Percentiles rank a stretch among this genome's conserved stretches.
Conservation (phyloP, 37 sponge, comb jelly and placozoan species). For the Spongia lamella region DNA sequence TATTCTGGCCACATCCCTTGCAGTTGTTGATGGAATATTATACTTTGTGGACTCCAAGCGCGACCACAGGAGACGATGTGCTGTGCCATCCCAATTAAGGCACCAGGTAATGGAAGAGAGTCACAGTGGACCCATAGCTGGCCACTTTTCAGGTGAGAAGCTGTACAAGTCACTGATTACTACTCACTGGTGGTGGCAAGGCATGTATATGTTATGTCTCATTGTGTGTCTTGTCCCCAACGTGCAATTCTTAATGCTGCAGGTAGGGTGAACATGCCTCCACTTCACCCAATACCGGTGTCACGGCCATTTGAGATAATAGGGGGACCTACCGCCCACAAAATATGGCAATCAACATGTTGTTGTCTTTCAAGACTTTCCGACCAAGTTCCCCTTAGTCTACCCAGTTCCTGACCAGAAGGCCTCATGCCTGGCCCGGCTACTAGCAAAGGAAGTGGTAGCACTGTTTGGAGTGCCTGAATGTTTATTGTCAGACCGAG, state of each 20-base stretch:
- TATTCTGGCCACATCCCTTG: background rate
- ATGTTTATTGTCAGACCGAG: constrained; percentile 43
- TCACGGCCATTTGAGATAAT: constrained; percentile 51
- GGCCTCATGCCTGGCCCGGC: constrained; percentile 26
- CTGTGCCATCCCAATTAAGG: constrained; percentile 40
- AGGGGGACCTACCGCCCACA: constrained; percentile 45
- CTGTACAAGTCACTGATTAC: constrained; percentile 12
- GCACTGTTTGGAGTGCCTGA: constrained; percentile 48
- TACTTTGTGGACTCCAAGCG: constrained; percentile 43
- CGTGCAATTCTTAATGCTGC: constrained; percentile 31
- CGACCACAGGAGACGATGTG: constrained; percentile 36
- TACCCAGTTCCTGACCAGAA: constrained; percentile 61
- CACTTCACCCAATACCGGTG: constrained; percentile 60
- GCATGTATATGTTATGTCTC: constrained; percentile 32
- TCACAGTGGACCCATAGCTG: constrained; percentile 44
- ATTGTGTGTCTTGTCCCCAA: constrained; percentile 39
- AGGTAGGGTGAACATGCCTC: constrained; percentile 18
- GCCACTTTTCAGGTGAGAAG: constrained; percentile 58
- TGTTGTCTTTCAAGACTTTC: constrained; percentile 59
- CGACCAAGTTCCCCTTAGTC: constrained; percentile 57
- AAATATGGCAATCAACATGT: constrained; percentile 25
- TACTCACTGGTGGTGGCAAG: constrained; percentile 58
- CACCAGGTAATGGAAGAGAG: constrained; percentile 28
- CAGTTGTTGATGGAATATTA: constrained; percentile 35
- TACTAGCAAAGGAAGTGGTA: constrained; percentile 34